These are phyloP conservation scores for Allolobophora icterica DNA, from an alignment of 2,888 invertebrate genomes.

Conservation along the genomic window DNA sequence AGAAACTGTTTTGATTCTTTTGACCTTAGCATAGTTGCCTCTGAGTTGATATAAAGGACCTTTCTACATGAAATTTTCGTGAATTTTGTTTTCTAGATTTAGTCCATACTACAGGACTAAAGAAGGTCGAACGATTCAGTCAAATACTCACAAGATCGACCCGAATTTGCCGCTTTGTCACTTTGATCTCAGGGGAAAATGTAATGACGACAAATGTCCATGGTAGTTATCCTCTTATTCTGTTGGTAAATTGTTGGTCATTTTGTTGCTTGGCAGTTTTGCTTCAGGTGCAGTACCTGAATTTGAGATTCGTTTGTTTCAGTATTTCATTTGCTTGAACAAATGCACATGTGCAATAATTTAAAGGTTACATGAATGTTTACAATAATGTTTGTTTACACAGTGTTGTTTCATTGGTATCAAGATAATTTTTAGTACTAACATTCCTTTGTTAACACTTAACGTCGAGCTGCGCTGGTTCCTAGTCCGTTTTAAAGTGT, in stretches of 20 bases:
- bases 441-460: background rate
- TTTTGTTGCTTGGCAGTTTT: background rate
- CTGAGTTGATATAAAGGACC: background rate
- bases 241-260: background rate
- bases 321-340: background rate
- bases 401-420: background rate
- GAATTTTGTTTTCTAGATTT: slow-evolving; percentile 27
- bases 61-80: background rate
- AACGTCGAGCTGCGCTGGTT: too few species aligned
- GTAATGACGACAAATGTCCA: slow-evolving; percentile 32
- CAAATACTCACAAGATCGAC: slow-evolving; percentile 2
- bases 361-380: background rate
- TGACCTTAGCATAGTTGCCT: background rate
- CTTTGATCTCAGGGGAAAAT: slow-evolving; percentile 39
- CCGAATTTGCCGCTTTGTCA: slow-evolving; percentile 27
- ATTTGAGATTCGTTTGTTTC: background rate
- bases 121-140: slow-evolving; percentile 33
- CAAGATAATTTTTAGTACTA: background rate
- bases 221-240: background rate
- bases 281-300: background rate
- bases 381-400: background rate
- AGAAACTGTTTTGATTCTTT: background rate
- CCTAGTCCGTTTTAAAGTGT: too few species aligned
- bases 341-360: background rate
- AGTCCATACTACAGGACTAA: slow-evolving; percentile 35